Evolutionary conservation across 2,113 vertebrate genomes (phyloP).

Genomic region (Corythoichthys intestinalis): DNA sequence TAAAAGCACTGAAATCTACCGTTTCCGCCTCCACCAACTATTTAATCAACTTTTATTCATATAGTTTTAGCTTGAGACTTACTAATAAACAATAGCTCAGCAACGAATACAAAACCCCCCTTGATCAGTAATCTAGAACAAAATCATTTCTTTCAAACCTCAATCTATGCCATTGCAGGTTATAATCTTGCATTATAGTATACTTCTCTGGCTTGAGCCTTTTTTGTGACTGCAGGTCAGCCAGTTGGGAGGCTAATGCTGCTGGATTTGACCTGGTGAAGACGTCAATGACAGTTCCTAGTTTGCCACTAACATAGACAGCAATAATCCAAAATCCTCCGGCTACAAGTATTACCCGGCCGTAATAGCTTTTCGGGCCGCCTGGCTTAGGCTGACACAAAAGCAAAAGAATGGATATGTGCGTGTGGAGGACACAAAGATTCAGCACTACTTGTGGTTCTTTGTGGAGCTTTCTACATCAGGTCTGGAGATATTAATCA

Average conservation of each 20-base stretch:
- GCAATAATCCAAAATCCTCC: conserved; percentile 65
- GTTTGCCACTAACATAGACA: conserved; percentile 59
- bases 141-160: not conserved
- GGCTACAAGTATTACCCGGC: conserved; percentile 58
- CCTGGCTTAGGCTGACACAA: conserved; percentile 58
- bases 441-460: not conserved
- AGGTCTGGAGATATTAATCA: conserved; percentile 1
- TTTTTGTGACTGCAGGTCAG: conserved; percentile 50
- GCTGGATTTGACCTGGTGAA: conserved; percentile 69
- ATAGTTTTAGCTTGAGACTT: not conserved
- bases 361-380: conserved; percentile 70
- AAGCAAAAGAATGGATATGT: conserved; percentile 67
- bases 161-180: conserved; percentile 8
- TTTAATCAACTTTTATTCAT: not conserved
- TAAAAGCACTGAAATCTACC: not conserved
- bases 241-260: conserved; percentile 49
- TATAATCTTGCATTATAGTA: conserved; percentile 25
- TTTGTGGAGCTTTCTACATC: conserved; percentile 11
- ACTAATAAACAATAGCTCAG: not conserved
- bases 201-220: conserved; percentile 21
- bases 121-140: not conserved
- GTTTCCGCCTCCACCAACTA: not conserved
- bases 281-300: conserved; percentile 68
- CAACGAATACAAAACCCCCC: not conserved
- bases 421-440: conserved; percentile 46